A percentile compares a stretch with the other conserved stretches of the same genome.
Conservation (phyloP, 2,797 vertebrate species). For the Phylloscopus collybita region DNA sequence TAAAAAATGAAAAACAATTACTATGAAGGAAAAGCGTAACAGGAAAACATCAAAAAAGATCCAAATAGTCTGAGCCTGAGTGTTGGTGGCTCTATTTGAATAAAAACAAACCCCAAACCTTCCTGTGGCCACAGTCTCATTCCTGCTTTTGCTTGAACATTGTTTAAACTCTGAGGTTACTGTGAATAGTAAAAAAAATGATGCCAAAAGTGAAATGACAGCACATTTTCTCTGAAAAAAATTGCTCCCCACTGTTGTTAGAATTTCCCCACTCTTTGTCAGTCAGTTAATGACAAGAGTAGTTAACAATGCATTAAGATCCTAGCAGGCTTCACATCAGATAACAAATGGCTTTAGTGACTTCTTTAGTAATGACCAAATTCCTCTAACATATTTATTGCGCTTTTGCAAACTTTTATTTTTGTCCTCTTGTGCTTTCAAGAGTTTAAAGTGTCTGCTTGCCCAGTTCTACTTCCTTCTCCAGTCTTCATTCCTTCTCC, state of each 20-base stretch:
- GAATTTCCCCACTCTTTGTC: not conserved
- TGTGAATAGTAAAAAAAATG: not conserved
- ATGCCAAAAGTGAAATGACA: not conserved
- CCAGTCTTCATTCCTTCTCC: not conserved
- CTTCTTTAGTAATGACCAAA: not conserved
- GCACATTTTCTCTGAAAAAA: not conserved
- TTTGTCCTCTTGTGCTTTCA: not conserved
- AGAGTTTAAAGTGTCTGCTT: not conserved
- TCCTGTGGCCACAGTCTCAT: constrained; percentile 22
- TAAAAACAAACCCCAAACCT: constrained; percentile 42
- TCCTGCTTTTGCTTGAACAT: constrained; percentile 10
- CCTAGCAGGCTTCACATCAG: not conserved
- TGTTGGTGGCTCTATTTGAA: constrained; percentile 13
- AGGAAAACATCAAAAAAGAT: constrained; percentile 39
- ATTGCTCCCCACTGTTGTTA: not conserved
- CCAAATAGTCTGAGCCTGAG: not conserved
- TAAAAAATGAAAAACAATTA: constrained; percentile 14
- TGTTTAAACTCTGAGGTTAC: not conserved
- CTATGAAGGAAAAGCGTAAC: constrained; percentile 40
- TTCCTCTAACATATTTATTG: not conserved
- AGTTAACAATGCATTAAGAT: not conserved
- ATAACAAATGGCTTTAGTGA: not conserved
- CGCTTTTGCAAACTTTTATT: not conserved
- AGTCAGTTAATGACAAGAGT: not conserved
- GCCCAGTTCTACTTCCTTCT: not conserved